Base-by-base conservation (phyloP, 2,113 vertebrate species). In the Passer domesticus region DNA sequence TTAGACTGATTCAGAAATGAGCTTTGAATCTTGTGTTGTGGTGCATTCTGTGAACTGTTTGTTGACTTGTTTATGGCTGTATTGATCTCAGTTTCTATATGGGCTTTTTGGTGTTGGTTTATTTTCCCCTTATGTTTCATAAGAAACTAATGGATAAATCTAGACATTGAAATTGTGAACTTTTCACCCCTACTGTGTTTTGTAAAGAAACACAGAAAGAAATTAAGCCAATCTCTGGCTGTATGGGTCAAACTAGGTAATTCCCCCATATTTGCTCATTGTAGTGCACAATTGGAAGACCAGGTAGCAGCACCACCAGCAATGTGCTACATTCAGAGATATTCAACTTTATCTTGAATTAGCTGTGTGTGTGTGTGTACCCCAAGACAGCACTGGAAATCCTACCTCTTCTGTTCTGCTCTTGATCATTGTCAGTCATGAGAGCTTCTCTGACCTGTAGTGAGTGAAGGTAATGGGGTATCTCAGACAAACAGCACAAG, bases 301-400 rank as follows among this genome's bases (percentile, higher is more conserved):
- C 12, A 59, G 24, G 33, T 53, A 87, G 13, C 17, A 83, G 7
- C 46, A 68, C 3, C 14, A 68, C 21, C 30, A 76, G 12, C 18
- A 70, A 22, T 2, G 5, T 25, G 12, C 47, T 79, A 3, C 10
- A 7, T 60, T 60, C 24, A 37, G 59, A 69, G n/a, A 22, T 80
- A 46, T 49, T 18, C 35, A n/a, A 8, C 23, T 35, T 43, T 46
- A 66, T 19, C 11, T 60, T 15, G 30, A 15, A 27, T 44, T 19
- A 74, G 1, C 12, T 47, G 10, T 50, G 9, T 28, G 19, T 15
- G 19, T 15, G 23, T 12, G 28, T 20, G 18, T 53, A 41, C 11
- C 6, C 17, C 17, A 33, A 1, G 10, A 49, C 2, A 13, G 30
- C n/a, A 33, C 0, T 4, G 7, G 31, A 58, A 83, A 74, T 6